A percentile compares a stretch with the other conserved stretches of the same genome.
These are phyloP conservation scores for Spinus olivaceus DNA, from an alignment of 2,797 vertebrate species.

Conservation along the genomic window DNA sequence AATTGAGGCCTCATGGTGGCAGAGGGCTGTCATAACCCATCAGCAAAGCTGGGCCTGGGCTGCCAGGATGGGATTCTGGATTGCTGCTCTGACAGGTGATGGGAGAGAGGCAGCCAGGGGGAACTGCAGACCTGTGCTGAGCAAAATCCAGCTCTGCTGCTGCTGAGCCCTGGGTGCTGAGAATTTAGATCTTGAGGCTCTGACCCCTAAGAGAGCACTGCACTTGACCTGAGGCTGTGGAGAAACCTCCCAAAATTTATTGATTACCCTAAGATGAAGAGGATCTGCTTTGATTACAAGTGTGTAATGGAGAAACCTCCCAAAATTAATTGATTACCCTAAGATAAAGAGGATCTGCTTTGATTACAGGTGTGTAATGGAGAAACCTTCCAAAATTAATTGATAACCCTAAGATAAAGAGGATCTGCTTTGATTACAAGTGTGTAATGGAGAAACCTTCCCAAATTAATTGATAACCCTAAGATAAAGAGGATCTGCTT, in stretches of 20 bases:
- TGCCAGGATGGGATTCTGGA: background rate
- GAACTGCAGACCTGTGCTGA: background rate
- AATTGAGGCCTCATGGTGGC: background rate
- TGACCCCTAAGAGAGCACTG: background rate
- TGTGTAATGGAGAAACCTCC: too few species aligned
- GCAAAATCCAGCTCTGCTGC: background rate
- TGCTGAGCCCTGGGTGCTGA: background rate
- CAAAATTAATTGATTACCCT: too few species aligned
- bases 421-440: too few species aligned
- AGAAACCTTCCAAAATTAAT: background rate
- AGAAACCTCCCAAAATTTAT: background rate
- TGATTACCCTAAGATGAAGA: too few species aligned
- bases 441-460: too few species aligned
- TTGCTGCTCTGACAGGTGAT: background rate
- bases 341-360: too few species aligned
- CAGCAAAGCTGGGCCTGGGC: background rate
- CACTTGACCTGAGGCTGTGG: background rate
- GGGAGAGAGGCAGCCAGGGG: background rate
- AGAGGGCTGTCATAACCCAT: background rate
- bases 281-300: too few species aligned
- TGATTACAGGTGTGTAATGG: too few species aligned
- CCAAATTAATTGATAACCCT: too few species aligned
- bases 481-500: too few species aligned
- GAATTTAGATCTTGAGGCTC: background rate
- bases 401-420: too few species aligned